Evolutionary conservation across 2,888 invertebrate species (phyloP).

Genomic region (Lomographa bimaculata): DNA sequence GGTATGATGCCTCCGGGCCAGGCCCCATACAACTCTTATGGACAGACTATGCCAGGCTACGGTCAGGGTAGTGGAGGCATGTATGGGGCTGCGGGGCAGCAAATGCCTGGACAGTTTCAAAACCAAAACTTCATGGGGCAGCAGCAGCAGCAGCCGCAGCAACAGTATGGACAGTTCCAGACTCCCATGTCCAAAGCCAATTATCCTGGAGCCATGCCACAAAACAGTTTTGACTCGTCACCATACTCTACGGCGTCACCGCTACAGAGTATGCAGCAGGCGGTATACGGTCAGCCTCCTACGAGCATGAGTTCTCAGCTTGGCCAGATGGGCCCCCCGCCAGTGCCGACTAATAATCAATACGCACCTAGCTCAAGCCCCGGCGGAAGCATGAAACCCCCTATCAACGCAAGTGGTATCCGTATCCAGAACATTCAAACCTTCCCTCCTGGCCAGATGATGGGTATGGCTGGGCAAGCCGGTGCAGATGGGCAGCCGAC

Average conservation of each 20-base stretch:
- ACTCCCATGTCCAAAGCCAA: conserved; percentile 58
- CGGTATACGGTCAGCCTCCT: conserved; percentile 64
- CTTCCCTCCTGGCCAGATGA: conserved; percentile 60
- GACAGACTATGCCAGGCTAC: conserved; percentile 49
- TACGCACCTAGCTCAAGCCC: conserved; percentile 63
- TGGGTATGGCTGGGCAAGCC: conserved; percentile 46
- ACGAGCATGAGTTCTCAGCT: conserved; percentile 44
- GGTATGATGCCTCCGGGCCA: conserved; percentile 70
- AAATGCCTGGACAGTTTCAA: conserved; percentile 60
- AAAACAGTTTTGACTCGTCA: conserved; percentile 53
- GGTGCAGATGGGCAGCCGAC: conserved; percentile 30
- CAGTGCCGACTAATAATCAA: conserved; percentile 47
- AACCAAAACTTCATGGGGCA: conserved; percentile 58
- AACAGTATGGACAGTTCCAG: conserved; percentile 60
- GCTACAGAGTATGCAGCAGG: conserved; percentile 74
- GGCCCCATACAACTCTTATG: conserved; percentile 66
- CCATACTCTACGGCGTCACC: conserved; percentile 61
- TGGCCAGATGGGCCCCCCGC: conserved; percentile 53
- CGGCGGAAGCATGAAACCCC: conserved; percentile 59
- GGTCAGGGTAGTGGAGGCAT: conserved; percentile 57
- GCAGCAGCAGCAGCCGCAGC: conserved; percentile 55
- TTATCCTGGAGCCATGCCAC: conserved; percentile 54
- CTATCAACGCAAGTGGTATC: conserved; percentile 45
- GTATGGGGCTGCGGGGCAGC: conserved; percentile 64
- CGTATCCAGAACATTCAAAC: conserved; percentile 75